These are phyloP conservation scores for Pao palembangensis DNA, from an alignment of 2,113 vertebrate species.

Conservation along the genomic window DNA sequence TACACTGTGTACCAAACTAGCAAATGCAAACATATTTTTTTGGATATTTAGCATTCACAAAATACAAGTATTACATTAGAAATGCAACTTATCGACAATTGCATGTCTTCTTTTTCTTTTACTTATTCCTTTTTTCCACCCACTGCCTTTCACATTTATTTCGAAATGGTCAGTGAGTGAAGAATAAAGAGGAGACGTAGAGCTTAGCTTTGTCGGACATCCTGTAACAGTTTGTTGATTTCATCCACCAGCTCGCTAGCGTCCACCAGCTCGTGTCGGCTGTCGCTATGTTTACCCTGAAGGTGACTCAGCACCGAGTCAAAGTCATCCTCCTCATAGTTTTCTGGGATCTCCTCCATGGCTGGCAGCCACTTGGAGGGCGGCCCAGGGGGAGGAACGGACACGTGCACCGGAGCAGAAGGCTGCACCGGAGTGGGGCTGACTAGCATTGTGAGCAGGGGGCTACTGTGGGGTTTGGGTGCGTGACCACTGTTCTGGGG, in stretches of 20 bases:
- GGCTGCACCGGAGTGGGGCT: conserved; percentile 60
- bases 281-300: conserved; percentile 79
- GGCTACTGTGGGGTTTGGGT: conserved; percentile 38
- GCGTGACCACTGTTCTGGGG: conserved; percentile 50
- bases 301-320: conserved; percentile 92
- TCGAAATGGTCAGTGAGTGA: conserved; percentile 15
- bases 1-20: conserved; percentile 83
- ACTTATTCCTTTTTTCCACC: conserved; percentile 17
- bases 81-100: conserved; percentile 89
- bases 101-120: conserved; percentile 72
- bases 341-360: conserved; percentile 99
- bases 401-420: not conserved
- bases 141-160: conserved; percentile 19
- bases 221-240: conserved; percentile 96
- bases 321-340: conserved; percentile 96
- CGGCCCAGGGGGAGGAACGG: conserved; percentile 52
- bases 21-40: conserved; percentile 87
- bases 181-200: conserved; percentile 23
- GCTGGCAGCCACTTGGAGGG: conserved; percentile 94
- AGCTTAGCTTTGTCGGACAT: conserved; percentile 89
- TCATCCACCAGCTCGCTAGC: conserved; percentile 97
- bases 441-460: conserved; percentile 53
- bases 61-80: conserved; percentile 90
- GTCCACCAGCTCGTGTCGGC: conserved; percentile 94
- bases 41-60: conserved; percentile 97